Percentiles rank a stretch among this genome's conserved stretches.
Conservation (phyloP, 2,113 vertebrate genomes). For the Natator depressus region DNA sequence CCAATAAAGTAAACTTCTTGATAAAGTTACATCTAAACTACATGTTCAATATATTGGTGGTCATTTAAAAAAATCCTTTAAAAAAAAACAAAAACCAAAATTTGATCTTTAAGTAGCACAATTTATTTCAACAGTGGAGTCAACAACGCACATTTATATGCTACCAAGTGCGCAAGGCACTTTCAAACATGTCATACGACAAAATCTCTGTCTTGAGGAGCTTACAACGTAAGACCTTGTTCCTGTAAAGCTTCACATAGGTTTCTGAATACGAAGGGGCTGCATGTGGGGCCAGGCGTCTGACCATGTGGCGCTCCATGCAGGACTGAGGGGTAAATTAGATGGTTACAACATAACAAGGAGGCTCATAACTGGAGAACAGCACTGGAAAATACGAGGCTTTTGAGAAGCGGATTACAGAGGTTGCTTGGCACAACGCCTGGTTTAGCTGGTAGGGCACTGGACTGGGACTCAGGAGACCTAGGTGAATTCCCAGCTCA, state of each 20-base stretch:
- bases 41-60: neutral
- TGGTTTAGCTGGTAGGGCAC: fast-evolving
- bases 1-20: neutral
- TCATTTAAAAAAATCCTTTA: neutral
- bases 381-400: no score
- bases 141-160: neutral
- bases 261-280: no score
- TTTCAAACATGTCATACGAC: neutral
- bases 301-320: fast-evolving
- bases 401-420: neutral
- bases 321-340: neutral
- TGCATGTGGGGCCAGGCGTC: fast-evolving
- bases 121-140: neutral
- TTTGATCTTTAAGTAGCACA: neutral
- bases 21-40: neutral
- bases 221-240: neutral
- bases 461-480: neutral
- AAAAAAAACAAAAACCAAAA: constrained; percentile 30
- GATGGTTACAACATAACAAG: fast-evolving
- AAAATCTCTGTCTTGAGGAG: neutral
- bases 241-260: neutral
- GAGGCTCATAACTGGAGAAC: fast-evolving
- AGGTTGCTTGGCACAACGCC: fast-evolving
- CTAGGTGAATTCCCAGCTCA: neutral
- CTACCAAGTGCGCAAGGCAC: neutral